Percentiles rank a stretch among this genome's conserved stretches.
phyloP scores from a whole-genome alignment of 2,113 vertebrate genomes.

The Nycticorax nycticorax region DNA sequence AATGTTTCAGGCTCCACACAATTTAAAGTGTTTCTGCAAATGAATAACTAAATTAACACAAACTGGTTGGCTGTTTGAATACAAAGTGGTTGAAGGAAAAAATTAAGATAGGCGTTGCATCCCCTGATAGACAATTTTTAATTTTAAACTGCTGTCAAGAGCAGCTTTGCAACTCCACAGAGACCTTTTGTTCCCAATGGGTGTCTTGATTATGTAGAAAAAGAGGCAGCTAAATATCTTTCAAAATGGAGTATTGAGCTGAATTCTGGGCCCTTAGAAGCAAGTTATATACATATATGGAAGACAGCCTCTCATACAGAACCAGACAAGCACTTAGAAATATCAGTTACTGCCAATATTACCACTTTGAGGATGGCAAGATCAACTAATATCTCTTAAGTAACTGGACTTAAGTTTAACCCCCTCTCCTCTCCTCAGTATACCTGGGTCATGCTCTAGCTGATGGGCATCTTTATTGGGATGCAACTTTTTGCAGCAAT shows the following conservation, averaged over 20 bases:
- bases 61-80: not conserved
- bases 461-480: not conserved
- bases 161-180: not conserved
- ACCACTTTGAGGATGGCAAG: not conserved
- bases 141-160: not conserved
- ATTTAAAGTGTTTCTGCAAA: not conserved
- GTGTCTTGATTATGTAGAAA: not conserved
- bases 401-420: not conserved
- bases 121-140: not conserved
- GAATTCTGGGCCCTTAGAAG: not conserved
- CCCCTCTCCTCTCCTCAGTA: not conserved
- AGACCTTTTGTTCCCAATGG: not conserved
- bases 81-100: not conserved
- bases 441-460: not conserved
- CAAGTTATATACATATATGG: not conserved
- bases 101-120: accelerated
- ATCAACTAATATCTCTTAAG: not conserved
- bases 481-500: not conserved
- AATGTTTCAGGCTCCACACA: not conserved
- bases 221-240: not conserved
- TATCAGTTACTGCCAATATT: not conserved
- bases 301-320: not conserved
- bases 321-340: not conserved
- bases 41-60: not conserved
- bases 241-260: not conserved